Conservation (phyloP, 2,113 vertebrate genomes). For the Mastomys natalensis region DNA sequence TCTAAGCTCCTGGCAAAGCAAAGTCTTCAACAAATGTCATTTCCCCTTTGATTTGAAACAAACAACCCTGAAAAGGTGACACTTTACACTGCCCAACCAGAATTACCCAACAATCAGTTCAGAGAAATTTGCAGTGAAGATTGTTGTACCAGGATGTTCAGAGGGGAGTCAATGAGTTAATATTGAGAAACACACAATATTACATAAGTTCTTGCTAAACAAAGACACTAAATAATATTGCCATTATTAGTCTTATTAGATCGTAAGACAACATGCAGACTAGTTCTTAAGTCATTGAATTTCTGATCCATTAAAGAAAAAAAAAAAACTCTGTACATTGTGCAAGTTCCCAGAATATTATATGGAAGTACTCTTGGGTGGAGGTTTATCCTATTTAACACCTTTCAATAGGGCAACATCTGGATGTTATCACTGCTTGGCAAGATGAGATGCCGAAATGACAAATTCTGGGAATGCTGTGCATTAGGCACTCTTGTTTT, state of each 20-base stretch:
- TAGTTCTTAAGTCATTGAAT: slow-evolving; percentile 53
- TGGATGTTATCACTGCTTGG: slow-evolving; percentile 83
- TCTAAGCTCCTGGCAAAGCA: background rate
- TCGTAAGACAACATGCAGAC: background rate
- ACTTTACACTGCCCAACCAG: background rate
- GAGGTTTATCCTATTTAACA: slow-evolving; percentile 81
- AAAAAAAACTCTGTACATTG: slow-evolving; percentile 64
- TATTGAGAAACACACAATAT: slow-evolving; percentile 11
- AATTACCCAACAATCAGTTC: slow-evolving; percentile 5
- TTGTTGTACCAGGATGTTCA: background rate
- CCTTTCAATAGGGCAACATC: slow-evolving; percentile 84
- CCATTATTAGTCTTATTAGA: slow-evolving; percentile 32
- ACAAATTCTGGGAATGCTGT: slow-evolving; percentile 83
- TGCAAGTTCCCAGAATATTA: slow-evolving; percentile 76
- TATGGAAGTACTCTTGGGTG: slow-evolving; percentile 70
- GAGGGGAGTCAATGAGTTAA: background rate
- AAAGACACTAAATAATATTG: background rate
- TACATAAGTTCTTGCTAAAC: background rate
- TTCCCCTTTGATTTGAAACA: background rate
- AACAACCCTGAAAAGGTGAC: background rate
- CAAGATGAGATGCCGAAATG: slow-evolving; percentile 80
- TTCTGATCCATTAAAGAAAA: slow-evolving; percentile 68
- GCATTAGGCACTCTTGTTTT: slow-evolving; percentile 87
- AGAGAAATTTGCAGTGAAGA: background rate
- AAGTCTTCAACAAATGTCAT: background rate